Base-by-base conservation (phyloP, 2,113 vertebrate genomes). In the Scomber colias region DNA sequence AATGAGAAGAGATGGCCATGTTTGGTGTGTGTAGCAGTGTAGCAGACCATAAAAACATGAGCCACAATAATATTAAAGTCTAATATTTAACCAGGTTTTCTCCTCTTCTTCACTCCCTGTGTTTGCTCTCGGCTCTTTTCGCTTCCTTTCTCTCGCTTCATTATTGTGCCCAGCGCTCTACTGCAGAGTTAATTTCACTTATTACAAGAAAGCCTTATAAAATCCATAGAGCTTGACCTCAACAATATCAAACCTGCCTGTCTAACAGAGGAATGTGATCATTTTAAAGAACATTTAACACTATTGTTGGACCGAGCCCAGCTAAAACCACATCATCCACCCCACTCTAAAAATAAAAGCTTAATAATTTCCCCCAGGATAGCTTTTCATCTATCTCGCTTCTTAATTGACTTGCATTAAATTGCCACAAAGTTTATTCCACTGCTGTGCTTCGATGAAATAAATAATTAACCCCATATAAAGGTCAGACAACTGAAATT, bases 401-500 rank as follows among this genome's bases (percentile, higher is more conserved):
- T 82, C 75, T 84, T 93, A 94, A 94, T 93, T 92, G 91, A 93
- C 89, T 94, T 81, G 80, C 87, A 89, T 86, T 90, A 91, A 92
- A 93, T 88, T 89, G 90, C 89, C 74, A 79, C 85, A 91, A 92
- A 92, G 88, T 93, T 92, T 92, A 91, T 92, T 90, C 83, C 78
- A 76, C 83, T 77, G 77, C 87, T 87, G 85, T 79, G 89, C 87
- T 77, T 71, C 75, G n/a, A 85, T 87, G 78, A 92, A 91, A 92
- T 92, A 92, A 93, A 93, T 92, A 92, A 93, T 93, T 93, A 93
- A 92, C 91, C 91, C 84, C 74, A 77, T 79, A 87, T 88, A 93
- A 91, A 90, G 92, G 90, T 92, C 91, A 90, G 84, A 82, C 80
- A 81, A 87, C 61, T 83, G 83, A 90, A 92, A 93, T 93, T 89